A percentile compares a stretch with the other conserved stretches of the same genome.
Conservation (phyloP, 2,797 vertebrate genomes). For the Sitta carolinensis region DNA sequence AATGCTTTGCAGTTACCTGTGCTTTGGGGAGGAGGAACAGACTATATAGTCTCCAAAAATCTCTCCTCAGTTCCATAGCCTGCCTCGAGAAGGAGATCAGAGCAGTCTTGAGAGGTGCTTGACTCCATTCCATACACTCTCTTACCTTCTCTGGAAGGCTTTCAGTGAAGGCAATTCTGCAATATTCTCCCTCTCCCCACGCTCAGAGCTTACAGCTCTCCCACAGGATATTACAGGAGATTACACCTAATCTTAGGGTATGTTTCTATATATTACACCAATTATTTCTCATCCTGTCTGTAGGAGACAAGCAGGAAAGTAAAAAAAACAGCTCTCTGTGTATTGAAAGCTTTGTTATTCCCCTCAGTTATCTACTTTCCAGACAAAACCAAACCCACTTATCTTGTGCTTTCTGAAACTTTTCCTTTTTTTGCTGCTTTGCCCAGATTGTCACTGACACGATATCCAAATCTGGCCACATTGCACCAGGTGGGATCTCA, state of each 20-base stretch:
- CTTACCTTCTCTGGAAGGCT: neutral
- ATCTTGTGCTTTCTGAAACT: neutral
- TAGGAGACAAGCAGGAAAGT: neutral
- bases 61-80: neutral
- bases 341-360: neutral
- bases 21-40: neutral
- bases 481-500: conserved; percentile 45
- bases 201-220: neutral
- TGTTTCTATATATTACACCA: neutral
- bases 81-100: neutral
- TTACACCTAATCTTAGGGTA: neutral
- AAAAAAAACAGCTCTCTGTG: neutral
- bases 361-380: neutral
- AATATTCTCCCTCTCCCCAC: neutral
- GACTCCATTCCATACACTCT: neutral
- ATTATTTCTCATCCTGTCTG: neutral
- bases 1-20: neutral
- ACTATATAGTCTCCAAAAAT: neutral
- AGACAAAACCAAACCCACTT: conserved; percentile 38
- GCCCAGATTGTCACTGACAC: conserved; percentile 36
- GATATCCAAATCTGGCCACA: conserved; percentile 43
- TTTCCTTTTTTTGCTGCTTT: conserved; percentile 9
- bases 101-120: neutral
- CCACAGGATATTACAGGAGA: neutral
- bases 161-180: neutral